Conservation (phyloP, 2,113 vertebrate species). For the Carassius carassius region DNA sequence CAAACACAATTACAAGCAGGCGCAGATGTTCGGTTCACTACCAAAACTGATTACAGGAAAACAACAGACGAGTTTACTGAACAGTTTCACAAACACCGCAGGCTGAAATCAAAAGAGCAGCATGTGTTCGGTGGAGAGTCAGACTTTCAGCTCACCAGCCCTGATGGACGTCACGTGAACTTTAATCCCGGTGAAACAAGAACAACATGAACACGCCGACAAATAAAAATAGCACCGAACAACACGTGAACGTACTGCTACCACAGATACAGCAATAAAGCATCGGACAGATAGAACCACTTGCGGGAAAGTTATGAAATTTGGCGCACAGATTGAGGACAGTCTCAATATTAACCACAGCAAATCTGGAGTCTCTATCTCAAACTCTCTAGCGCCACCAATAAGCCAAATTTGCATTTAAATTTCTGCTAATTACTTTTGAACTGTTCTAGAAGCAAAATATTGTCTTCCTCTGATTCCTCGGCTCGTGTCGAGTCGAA, state of each 20-base stretch:
- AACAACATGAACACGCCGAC: too few relatives aligned
- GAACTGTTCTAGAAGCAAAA: too few relatives aligned
- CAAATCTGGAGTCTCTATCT: not conserved
- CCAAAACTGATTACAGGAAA: not conserved
- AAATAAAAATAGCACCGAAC: too few relatives aligned
- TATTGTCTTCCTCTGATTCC: too few relatives aligned
- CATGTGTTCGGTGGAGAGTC: not conserved
- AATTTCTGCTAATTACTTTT: too few relatives aligned
- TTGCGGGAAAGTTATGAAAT: not conserved
- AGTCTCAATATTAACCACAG: not conserved
- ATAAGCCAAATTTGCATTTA: too few relatives aligned
- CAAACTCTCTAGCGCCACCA: not conserved
- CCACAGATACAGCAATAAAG: too few relatives aligned
- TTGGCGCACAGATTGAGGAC: not conserved
- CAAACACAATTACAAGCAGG: not conserved
- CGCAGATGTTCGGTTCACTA: not conserved
- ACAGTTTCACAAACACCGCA: not conserved
- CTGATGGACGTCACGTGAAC: not conserved
- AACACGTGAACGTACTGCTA: too few relatives aligned
- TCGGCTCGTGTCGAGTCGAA: too few relatives aligned
- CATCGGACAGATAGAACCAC: not conserved
- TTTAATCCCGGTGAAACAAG: too few relatives aligned
- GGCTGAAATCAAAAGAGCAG: not conserved
- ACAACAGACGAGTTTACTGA: not conserved
- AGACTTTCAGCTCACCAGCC: too few relatives aligned